A percentile compares a stretch with the other conserved stretches of the same genome.
Evolutionary conservation across 2,888 invertebrate genomes (phyloP).

Genomic region (Elgonia sp.): DNA sequence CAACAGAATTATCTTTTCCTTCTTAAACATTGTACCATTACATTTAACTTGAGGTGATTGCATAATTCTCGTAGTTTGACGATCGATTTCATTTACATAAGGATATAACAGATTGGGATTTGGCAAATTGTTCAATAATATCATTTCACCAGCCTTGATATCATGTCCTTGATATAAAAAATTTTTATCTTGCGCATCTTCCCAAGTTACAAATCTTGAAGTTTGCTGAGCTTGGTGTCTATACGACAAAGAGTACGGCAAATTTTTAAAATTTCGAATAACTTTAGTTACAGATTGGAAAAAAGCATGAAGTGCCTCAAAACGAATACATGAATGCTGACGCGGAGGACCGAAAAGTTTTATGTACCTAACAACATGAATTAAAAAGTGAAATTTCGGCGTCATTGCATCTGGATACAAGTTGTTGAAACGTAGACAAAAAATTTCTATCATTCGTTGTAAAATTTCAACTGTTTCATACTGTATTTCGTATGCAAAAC

Average conservation of each 20-base stretch:
- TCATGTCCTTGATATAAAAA: conserved; percentile 67
- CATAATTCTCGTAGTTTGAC: conserved; percentile 30
- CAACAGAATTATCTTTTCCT: not conserved
- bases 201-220: conserved; percentile 66
- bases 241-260: conserved; percentile 38
- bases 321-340: conserved; percentile 43
- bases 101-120: conserved; percentile 15
- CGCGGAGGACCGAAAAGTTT: conserved; percentile 40
- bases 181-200: conserved; percentile 43
- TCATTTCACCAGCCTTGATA: conserved; percentile 58
- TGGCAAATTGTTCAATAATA: conserved; percentile 63
- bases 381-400: no score
- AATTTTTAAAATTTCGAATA: conserved; percentile 43
- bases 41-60: not conserved
- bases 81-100: conserved; percentile 47
- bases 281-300: conserved; percentile 30
- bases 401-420: conserved; percentile 33
- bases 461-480: conserved; percentile 70
- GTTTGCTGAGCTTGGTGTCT: conserved; percentile 43
- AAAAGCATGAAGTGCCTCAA: conserved; percentile 38
- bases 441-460: conserved; percentile 30
- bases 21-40: conserved; percentile 9
- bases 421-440: conserved; percentile 35
- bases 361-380: conserved; percentile 20
- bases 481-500: conserved; percentile 53